Evolutionary conservation across 1,140 invertebrate genomes (phyloP).

Genomic region (Pachypsylla venusta): DNA sequence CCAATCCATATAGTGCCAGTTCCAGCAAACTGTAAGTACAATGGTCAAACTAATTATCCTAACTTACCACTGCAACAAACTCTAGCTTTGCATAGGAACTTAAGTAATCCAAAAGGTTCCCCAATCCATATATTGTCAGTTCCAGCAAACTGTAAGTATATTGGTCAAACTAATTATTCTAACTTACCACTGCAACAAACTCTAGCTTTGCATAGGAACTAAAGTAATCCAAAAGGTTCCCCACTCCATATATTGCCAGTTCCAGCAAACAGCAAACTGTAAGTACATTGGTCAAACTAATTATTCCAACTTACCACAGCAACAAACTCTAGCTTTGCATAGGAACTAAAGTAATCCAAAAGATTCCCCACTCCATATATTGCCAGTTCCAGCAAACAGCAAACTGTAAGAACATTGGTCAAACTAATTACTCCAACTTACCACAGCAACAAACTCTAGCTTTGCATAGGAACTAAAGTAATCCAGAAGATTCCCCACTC

Average conservation of each 20-base stretch:
- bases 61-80: too few relatives aligned
- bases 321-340: slow-evolving; percentile 81
- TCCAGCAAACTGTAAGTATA: neutral
- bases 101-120: too few relatives aligned
- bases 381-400: slow-evolving; percentile 45
- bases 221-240: too few relatives aligned
- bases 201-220: too few relatives aligned
- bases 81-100: too few relatives aligned
- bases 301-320: slow-evolving; percentile 72
- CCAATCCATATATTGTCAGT: too few relatives aligned
- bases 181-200: too few relatives aligned
- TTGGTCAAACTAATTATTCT: too few relatives aligned
- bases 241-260: too few relatives aligned
- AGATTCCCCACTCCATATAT: slow-evolving; percentile 68
- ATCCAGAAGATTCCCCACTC: slow-evolving; percentile 71
- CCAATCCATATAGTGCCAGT: too few relatives aligned
- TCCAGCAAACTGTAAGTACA: neutral
- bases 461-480: slow-evolving; percentile 65
- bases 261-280: neutral
- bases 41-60: too few relatives aligned
- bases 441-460: slow-evolving; percentile 80
- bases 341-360: slow-evolving; percentile 62
- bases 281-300: neutral
- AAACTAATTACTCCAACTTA: slow-evolving; percentile 32
- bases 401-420: neutral